Evolutionary conservation across 1,140 invertebrate species (phyloP).

Genomic region (Drosophila kikkawai): DNA sequence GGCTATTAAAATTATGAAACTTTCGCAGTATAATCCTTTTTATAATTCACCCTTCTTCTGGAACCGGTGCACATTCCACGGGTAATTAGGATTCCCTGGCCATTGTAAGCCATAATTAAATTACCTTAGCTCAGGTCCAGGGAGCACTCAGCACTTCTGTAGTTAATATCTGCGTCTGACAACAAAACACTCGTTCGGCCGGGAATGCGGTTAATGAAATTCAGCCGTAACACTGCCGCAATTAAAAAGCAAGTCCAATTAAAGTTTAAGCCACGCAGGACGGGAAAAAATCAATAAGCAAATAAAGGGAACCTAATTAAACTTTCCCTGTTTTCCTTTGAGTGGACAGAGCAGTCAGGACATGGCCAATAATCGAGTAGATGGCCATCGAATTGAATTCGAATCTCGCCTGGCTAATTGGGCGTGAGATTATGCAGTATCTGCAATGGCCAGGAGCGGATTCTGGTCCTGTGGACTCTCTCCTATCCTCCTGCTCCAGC

Average conservation of each 20-base stretch:
- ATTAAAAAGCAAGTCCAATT: constrained; percentile 37
- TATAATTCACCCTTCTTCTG: neutral
- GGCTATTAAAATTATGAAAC: constrained; percentile 19
- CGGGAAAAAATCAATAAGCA: constrained; percentile 31
- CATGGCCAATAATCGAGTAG: constrained; percentile 16
- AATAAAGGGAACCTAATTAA: constrained; percentile 24
- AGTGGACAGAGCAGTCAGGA: neutral
- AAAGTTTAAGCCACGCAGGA: constrained; percentile 7
- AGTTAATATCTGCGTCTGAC: constrained; percentile 24
- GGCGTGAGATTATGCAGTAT: constrained; percentile 28
- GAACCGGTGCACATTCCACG: neutral
- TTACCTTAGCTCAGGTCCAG: constrained; percentile 3
- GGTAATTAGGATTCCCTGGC: constrained; percentile 1
- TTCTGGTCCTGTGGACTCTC: neutral
- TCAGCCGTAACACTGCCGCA: constrained; percentile 4
- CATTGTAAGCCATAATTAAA: constrained; percentile 15
- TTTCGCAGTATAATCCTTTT: neutral
- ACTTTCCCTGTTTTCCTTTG: neutral
- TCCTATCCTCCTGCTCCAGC: neutral
- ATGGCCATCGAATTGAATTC: constrained; percentile 16
- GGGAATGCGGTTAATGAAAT: constrained; percentile 14
- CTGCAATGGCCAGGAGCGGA: constrained; percentile 5
- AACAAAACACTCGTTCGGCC: constrained; percentile 11
- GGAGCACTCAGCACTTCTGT: neutral
- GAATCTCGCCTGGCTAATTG: constrained; percentile 23